phyloP scores from a whole-genome alignment of 2,797 vertebrate genomes.

The Lepidocolaptes lacrymiger region DNA sequence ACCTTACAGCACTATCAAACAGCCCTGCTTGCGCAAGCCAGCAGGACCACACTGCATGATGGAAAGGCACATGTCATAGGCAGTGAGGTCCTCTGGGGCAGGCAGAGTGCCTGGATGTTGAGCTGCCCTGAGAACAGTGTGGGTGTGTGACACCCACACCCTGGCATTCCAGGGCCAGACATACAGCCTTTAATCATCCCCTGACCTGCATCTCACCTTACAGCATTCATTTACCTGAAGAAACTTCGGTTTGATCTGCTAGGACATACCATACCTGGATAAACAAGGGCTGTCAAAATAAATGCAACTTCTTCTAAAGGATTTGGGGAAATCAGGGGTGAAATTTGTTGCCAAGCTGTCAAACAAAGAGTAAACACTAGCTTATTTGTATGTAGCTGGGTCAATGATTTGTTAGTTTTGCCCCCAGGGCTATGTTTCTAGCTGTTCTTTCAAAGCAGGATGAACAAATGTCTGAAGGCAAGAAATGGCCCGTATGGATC shows the following conservation, averaged over 20 bases:
- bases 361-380: background rate
- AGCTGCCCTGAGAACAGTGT: background rate
- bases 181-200: slow-evolving; percentile 5
- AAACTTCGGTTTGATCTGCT: background rate
- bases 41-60: rapidly evolving
- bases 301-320: background rate
- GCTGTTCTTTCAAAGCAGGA: background rate
- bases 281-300: background rate
- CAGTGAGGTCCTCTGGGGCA: background rate
- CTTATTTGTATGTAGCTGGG: background rate
- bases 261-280: background rate
- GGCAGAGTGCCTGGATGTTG: background rate
- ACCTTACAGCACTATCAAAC: background rate
- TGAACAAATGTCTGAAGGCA: background rate
- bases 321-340: background rate
- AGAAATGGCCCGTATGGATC: background rate
- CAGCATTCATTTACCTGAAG: background rate
- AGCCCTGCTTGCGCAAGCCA: background rate
- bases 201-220: slow-evolving; percentile 22
- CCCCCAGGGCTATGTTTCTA: background rate
- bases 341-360: slow-evolving; percentile 11
- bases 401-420: background rate
- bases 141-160: background rate
- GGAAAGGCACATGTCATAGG: rapidly evolving
- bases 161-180: background rate